Conservation (phyloP, 2,888 invertebrate genomes). For the Bibio marci region DNA sequence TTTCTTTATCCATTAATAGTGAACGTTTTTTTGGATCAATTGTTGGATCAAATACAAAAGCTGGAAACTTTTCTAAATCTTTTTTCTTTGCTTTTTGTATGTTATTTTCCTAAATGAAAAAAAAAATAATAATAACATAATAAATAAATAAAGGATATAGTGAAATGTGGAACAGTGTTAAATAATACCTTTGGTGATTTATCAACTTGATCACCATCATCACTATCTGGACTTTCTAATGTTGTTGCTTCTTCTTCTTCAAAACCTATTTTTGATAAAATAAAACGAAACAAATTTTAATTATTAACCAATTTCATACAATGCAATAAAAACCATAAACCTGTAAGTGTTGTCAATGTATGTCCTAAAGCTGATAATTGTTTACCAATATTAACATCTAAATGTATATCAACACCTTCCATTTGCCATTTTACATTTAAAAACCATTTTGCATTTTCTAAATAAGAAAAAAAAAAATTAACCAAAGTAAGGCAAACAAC, state of each 20-base stretch:
- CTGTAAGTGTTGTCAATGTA: conserved; percentile 88
- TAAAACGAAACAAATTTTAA: not conserved
- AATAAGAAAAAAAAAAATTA: conserved; percentile 10
- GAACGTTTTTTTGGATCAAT: conserved; percentile 70
- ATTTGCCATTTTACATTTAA: conserved; percentile 97
- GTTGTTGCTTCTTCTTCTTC: conserved; percentile 65
- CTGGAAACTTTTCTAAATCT: conserved; percentile 58
- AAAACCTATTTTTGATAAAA: conserved; percentile 28
- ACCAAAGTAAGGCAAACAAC: not conserved
- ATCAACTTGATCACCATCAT: conserved; percentile 54
- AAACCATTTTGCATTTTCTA: conserved; percentile 94
- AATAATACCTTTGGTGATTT: conserved; percentile 17
- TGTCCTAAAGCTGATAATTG: conserved; percentile 86
- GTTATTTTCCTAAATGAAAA: conserved; percentile 39
- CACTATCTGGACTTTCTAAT: conserved; percentile 55
- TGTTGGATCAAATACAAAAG: conserved; percentile 65
- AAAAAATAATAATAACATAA: not conserved
- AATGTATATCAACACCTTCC: conserved; percentile 95
- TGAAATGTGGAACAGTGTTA: not conserved
- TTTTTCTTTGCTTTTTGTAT: conserved; percentile 41
- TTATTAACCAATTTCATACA: too few species aligned
- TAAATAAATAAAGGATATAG: conserved; percentile 1
- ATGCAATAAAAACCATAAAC: too few species aligned
- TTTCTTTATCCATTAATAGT: conserved; percentile 88
- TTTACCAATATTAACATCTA: conserved; percentile 92